phyloP scores from a whole-genome alignment of 2,797 vertebrate species.

The Pterois miles region DNA sequence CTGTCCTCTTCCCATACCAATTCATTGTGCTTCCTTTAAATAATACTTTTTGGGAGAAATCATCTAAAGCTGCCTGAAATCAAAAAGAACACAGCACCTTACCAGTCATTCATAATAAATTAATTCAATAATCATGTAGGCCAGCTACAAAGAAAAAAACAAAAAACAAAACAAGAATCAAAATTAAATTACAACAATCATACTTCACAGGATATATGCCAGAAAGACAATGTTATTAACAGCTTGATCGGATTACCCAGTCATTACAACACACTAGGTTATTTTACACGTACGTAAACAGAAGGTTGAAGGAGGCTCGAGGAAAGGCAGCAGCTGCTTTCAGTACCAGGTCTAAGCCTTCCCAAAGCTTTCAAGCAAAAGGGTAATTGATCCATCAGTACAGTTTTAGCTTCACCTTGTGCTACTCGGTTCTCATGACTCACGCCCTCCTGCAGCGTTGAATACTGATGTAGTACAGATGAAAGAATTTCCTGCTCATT shows the following conservation, averaged over 20 bases:
- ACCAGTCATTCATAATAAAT: slow-evolving; percentile 92
- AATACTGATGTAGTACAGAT: slow-evolving; percentile 63
- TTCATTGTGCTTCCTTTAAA: slow-evolving; percentile 76
- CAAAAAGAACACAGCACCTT: slow-evolving; percentile 82
- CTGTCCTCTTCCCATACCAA: slow-evolving; percentile 56
- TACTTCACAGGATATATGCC: slow-evolving; percentile 81
- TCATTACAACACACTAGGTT: slow-evolving; percentile 68
- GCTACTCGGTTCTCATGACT: slow-evolving; percentile 31
- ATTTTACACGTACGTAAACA: slow-evolving; percentile 77
- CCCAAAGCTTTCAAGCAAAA: slow-evolving; percentile 38
- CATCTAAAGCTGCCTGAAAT: slow-evolving; percentile 78
- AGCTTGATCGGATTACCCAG: slow-evolving; percentile 79
- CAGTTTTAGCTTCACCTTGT: slow-evolving; percentile 44
- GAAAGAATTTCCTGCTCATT: slow-evolving; percentile 39
- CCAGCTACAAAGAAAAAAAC: slow-evolving; percentile 92
- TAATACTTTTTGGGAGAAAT: slow-evolving; percentile 79
- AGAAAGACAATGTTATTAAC: slow-evolving; percentile 85
- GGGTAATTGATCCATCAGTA: slow-evolving; percentile 26
- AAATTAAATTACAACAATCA: slow-evolving; percentile 85
- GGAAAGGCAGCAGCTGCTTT: slow-evolving; percentile 54
- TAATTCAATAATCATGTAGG: slow-evolving; percentile 93
- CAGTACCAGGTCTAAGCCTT: slow-evolving; percentile 19
- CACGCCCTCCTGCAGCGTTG: slow-evolving; percentile 42
- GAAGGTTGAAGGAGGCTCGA: slow-evolving; percentile 52
- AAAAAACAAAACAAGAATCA: slow-evolving; percentile 63